Evolutionary conservation across 1,140 invertebrate species (phyloP), one percentile per base, ranked within the genome.

Genomic region (Bombus fervidus): DNA sequence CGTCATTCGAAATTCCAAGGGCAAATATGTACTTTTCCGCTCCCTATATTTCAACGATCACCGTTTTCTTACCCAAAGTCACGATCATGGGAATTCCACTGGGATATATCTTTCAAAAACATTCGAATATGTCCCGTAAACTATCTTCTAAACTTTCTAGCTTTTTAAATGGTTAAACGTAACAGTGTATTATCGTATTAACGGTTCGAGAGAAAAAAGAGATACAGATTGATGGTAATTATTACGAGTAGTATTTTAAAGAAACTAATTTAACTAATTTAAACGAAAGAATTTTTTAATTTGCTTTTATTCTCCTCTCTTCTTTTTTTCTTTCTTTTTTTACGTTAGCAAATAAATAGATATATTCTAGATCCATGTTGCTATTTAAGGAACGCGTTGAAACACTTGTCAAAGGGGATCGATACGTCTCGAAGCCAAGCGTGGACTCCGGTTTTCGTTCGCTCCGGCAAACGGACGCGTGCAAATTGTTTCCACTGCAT

Each of bases 401-500:
- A 47, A 74, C 53, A 13, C 39, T 31, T 13, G 28, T 39, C 41
- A 43, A 59, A 74, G 31, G 22, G 18, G 31, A 84, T 88, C 73
- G 64, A 62, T 69, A 75, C 53, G 41, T 83, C n/a, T 75, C 79
- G 59, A 81, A 88, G 78, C 81, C 39, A 62, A 31, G 57, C 62
- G 73, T 47, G 41, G n/a, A 41, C 37, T 41, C 73, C 12, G 57
- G 62, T 76, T 88, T 81, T 68, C 77, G 73, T 71, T 59, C 73
- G 73, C 57, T 53, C 25, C 22, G 73, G 37, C 34, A 90, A 90
- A 90, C 86, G 86, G 89, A 90, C 83, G 89, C 86, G 86, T 87
- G 80, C 77, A 87, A 90, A 90, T 90, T 90, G 89, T 90, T 90
- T 90, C 86, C 59, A 90, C 71, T 79, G 89, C 89, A 90, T 90